Evolutionary conservation across 2,113 vertebrate genomes (phyloP).

Genomic region (Pogonocichla stellata): DNA sequence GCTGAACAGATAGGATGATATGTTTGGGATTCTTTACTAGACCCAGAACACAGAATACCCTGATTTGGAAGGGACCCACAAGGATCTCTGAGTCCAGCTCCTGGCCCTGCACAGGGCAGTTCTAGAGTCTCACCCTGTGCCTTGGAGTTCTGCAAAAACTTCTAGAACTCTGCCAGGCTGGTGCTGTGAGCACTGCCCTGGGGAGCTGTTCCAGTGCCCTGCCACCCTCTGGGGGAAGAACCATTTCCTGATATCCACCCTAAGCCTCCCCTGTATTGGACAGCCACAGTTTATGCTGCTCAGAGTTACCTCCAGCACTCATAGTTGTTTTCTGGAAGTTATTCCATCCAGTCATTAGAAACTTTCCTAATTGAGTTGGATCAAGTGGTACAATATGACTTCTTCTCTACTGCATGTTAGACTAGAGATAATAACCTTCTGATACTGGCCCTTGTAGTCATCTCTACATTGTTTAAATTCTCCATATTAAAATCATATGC

Average conservation of each 20-base stretch:
- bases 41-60: background rate
- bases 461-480: background rate
- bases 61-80: background rate
- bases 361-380: background rate
- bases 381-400: background rate
- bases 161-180: background rate
- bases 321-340: background rate
- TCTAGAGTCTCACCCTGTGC: too few relatives aligned
- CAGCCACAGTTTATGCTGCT: background rate
- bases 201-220: background rate
- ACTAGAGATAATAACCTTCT: background rate
- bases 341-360: background rate
- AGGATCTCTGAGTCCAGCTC: background rate
- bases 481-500: background rate
- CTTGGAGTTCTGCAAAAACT: background rate
- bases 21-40: background rate
- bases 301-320: background rate
- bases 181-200: background rate
- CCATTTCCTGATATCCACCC: background rate
- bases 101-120: background rate
- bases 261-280: background rate
- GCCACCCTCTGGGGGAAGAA: fast-evolving
- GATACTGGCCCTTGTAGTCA: background rate
- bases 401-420: background rate
- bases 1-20: background rate